phyloP scores from a whole-genome alignment of 30 jellyfish, hydroid and myxozoan species.

The Morbakka virulenta region DNA sequence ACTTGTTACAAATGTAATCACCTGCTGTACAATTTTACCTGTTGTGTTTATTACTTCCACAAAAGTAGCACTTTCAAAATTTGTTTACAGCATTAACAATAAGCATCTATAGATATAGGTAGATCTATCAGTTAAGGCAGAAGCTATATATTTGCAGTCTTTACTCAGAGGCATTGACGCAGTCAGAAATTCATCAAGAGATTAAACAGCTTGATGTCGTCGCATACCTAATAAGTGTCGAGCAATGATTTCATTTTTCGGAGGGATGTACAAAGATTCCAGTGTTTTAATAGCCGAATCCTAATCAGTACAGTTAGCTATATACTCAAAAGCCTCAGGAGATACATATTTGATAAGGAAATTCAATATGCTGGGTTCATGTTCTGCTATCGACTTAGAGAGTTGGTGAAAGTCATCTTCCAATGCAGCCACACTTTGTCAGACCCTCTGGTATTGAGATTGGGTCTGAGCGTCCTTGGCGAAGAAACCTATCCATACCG shows the following conservation, averaged over 20 bases:
- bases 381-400: background rate
- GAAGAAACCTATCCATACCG: background rate
- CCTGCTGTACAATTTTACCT: background rate
- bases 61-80: background rate
- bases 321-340: background rate
- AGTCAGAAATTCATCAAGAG: background rate
- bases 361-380: background rate
- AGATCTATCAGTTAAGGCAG: too few relatives aligned
- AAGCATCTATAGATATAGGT: too few relatives aligned
- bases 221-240: background rate
- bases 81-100: background rate
- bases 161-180: background rate
- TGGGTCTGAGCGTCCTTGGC: background rate
- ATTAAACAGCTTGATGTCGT: background rate
- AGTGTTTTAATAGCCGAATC: background rate
- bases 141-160: background rate
- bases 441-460: background rate
- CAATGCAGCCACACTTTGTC: background rate
- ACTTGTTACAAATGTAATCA: background rate
- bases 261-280: background rate
- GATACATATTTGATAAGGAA: background rate
- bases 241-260: background rate
- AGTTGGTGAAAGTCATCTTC: background rate
- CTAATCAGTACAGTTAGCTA: background rate
- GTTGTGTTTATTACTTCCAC: background rate